Evolutionary conservation across 1,140 invertebrate genomes (phyloP), one percentile per base, ranked within the genome.

Genomic region (Aphidius gifuensis): DNA sequence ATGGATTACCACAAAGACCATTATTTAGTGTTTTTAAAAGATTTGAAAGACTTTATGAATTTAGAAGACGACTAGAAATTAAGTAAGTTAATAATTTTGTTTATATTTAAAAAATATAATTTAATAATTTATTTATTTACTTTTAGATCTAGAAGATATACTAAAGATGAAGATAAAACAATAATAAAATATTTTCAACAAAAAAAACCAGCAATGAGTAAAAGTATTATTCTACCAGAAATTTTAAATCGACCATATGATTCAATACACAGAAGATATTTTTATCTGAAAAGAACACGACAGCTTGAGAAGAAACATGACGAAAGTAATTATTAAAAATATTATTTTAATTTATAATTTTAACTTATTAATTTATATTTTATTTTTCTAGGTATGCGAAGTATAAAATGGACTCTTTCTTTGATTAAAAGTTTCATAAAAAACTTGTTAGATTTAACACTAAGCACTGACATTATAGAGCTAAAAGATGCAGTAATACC

Each of bases 1-100:
- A 73, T 62, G 72, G 69, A 42, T 72, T 80, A 40, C 75, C 74
- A 21, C 66, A 66, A 58, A 71, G 79, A 68, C 71, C 67, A 38
- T 59, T 80, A 11, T 68, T 59, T 21, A 75, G 73, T 60, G 72
- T 78, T 62, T 74, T 74, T 66, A 56, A 47, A 6, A 71, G 77
- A 66, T 80, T 79, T 64, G 69, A 43, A 68, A 62, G 55, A 49
- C 61, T 79, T 9, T 65, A 70, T 61, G 47, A 8, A 8, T 23
- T n/a, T 5, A 16, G 9, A 32, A 53, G 16, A 58, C 43, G 44
- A 32, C 6, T 50, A 8, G 16, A 58, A 16, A 21, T 50, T 4
- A 58, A 39, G 42, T 6, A 23, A 7, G 40, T 44, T 8, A 53
- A 11, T 6, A 40, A 21, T 6, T 59, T 3, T n/a, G 16, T 16